phyloP scores from a whole-genome alignment of 2,113 vertebrate species.

The Chrysochloris asiatica region DNA sequence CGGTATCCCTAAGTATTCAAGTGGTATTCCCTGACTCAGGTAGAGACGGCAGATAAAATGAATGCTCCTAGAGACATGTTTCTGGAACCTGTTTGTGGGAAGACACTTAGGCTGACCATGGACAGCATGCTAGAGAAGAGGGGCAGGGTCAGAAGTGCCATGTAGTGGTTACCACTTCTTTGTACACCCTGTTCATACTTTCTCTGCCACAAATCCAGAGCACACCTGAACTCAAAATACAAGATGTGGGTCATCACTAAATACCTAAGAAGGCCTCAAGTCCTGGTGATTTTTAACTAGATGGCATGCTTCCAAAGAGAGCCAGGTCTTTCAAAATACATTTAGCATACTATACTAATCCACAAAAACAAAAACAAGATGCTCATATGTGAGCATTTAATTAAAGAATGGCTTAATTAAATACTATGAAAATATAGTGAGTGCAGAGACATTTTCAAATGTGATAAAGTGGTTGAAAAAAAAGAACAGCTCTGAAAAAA shows the following conservation, averaged over 20 bases:
- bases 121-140: not conserved
- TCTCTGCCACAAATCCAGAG: not conserved
- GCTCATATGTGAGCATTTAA: not conserved
- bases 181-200: not conserved
- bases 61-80: not conserved
- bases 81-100: not conserved
- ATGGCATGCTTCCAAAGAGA: not conserved
- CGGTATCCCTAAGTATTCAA: not conserved
- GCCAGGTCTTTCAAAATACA: constrained; percentile 14
- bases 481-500: constrained; percentile 18
- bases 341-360: not conserved
- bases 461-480: constrained; percentile 7
- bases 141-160: not conserved
- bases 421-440: not conserved
- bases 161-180: not conserved
- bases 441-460: constrained; percentile 31
- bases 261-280: not conserved
- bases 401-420: constrained; percentile 2
- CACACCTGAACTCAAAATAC: not conserved
- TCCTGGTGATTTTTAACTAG: not conserved
- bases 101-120: not conserved
- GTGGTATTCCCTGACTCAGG: not conserved
- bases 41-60: not conserved
- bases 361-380: not conserved
- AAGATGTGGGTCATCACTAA: not conserved